Base-by-base conservation (phyloP, 2,888 invertebrate species). In the Anodontia alba region DNA sequence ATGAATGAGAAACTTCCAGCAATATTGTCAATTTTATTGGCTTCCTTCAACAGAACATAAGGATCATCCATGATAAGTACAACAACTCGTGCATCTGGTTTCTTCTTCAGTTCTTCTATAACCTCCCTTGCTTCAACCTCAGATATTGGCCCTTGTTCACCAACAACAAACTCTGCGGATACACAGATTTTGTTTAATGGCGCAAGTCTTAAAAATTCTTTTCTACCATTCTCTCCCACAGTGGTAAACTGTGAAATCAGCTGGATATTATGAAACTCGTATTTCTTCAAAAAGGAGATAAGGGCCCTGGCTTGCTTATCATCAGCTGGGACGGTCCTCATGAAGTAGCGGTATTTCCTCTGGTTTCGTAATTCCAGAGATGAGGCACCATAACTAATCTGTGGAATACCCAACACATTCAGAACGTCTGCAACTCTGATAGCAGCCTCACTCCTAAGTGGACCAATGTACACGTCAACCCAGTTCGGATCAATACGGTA, bases 211-310 rank as follows among this genome's bases (percentile, higher is more conserved):
- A 89, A 78, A 74, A 93, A 93, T 73, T 92, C 92, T 17, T 88
- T 78, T n/a, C 87, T 78, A 3, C 91, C 91, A 49, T 83, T 83
- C 23, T 88, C 84, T 1, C 93, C 93, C 26, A 92, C 87, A 3
- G 87, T 89, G 43, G 91, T 90, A 75, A 89, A 90, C 10, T 93
- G 90, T 43, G 84, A 89, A 17, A 92, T 86, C 1, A 95, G 90
- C 80, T 94, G 95, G 8, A 95, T 93, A 81, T 94, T 95, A 49
- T 92, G 90, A 87, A 95, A 92, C 10, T 93, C 89, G 73, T 94
- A 93, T 76, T 93, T 91, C 78, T 94, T 93, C 78, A 95, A 88
- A 54, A 94, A 91, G 33, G 94, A 92, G 26, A 95, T 91, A 38
- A 95, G 90, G 3, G 94, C 94, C 3, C 94, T 73, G 3, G 92